These are phyloP conservation scores for Limenitis camilla DNA, from an alignment of 2,888 invertebrate species.

Conservation along the genomic window DNA sequence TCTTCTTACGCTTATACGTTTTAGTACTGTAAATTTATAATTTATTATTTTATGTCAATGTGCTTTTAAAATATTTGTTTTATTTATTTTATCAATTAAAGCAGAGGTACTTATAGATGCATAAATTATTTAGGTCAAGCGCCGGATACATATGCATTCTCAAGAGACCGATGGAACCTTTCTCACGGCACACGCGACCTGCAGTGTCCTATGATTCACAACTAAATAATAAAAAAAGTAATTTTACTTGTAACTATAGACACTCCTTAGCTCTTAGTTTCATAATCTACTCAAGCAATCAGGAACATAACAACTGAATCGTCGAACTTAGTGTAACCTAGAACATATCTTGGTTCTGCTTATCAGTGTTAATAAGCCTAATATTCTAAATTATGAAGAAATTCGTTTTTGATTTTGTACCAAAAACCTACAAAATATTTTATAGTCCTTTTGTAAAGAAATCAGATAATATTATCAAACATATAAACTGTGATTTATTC, in stretches of 20 bases:
- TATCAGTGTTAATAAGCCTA: too few species aligned
- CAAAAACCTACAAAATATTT: too few species aligned
- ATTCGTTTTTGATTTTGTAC: too few species aligned
- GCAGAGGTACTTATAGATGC: slow-evolving; percentile 21
- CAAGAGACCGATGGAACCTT: slow-evolving; percentile 34
- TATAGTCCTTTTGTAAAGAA: too few species aligned
- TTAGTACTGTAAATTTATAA: too few species aligned
- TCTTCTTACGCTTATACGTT: too few species aligned
- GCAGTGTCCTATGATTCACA: slow-evolving; percentile 34
- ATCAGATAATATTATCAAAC: too few species aligned
- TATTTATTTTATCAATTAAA: slow-evolving; percentile 8
- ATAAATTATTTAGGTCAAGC: slow-evolving; percentile 31
- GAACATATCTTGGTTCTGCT: too few species aligned
- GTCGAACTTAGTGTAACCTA: background rate
- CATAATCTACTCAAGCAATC: background rate
- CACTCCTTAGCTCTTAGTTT: background rate
- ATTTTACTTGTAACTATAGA: slow-evolving; percentile 19
- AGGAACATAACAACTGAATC: background rate
- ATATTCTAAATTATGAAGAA: too few species aligned
- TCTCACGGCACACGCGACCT: slow-evolving; percentile 38
- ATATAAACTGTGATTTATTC: too few species aligned
- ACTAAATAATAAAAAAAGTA: slow-evolving; percentile 21
- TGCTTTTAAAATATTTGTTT: background rate
- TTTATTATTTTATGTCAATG: too few species aligned
- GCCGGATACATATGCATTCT: slow-evolving; percentile 45